Base-by-base conservation (phyloP, 2,113 vertebrate genomes). In the Stegostoma tigrinum region DNA sequence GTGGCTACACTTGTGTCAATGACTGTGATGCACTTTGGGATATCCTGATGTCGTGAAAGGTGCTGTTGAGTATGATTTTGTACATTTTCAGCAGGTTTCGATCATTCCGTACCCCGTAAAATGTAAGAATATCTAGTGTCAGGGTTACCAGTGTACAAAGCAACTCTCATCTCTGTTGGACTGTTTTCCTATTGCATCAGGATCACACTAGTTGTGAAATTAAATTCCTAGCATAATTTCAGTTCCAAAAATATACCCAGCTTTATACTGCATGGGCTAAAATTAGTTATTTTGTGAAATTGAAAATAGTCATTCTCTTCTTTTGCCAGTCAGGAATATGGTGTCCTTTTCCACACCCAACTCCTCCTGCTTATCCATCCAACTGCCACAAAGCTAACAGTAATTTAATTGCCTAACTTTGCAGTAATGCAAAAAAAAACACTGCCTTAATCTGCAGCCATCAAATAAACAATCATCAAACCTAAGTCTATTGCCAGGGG, bases 401-500 rank as follows among this genome's bases (percentile, higher is more conserved):
- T 19, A 19, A 17, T 66, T 38, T 93, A 66, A 93, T 67, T 93
- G n/a, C 78, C 15, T 4, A 90, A 90, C 27, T 17, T 61, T 30
- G 17, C 27, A 5, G 52, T 30, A 61, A 52, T 52, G 61, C 94
- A 52, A 42, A 70, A 95, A 72, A 52, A 68, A 23, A 70, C n/a
- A 68, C 66, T 94, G n/a, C 19, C 66, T 30, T 52, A 90, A 95
- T 95, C 94, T 52, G 68, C 67, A 75, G 34, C 94, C 38, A 95
- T 95, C 67, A 95, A 95, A 95, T 52, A 95, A 95, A 72, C 94
- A 95, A 52, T 95, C 23, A 68, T 34, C 42, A 52, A 48, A 45
- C 30, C 66, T 5, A 38, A 24, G 4, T 21, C 66, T 48, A 38
- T 42, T 95, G 94, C 94, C 94, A 95, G 68, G 52, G 68, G 42